Percentiles rank a stretch among this genome's conserved stretches.
phyloP scores from a whole-genome alignment of 2,888 invertebrate species.

The Apamea crenata region DNA sequence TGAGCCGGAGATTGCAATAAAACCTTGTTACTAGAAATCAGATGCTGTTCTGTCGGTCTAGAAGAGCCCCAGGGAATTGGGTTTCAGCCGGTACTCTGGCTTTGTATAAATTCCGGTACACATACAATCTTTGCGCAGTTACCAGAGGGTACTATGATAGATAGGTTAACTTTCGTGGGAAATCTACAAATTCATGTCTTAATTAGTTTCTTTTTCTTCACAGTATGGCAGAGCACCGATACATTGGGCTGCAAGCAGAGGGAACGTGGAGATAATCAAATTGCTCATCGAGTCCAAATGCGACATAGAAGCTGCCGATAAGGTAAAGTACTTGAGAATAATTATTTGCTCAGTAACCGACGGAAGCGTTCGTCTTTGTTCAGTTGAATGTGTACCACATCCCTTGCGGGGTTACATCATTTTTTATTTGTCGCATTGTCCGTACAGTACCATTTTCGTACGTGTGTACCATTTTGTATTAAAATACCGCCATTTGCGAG shows the following conservation, averaged over 20 bases:
- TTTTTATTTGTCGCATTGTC: slow-evolving; percentile 11
- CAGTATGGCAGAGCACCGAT: slow-evolving; percentile 94
- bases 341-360: slow-evolving; percentile 16
- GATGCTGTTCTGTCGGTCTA: not conserved
- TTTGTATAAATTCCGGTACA: not conserved
- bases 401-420: slow-evolving; percentile 6
- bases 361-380: slow-evolving; percentile 18
- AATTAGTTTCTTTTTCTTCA: slow-evolving; percentile 55
- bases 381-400: slow-evolving; percentile 10
- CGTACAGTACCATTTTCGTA: not conserved
- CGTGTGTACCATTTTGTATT: not conserved
- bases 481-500: not conserved
- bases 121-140: not conserved
- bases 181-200: not conserved
- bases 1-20: slow-evolving; percentile 36
- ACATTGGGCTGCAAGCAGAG: slow-evolving; percentile 94
- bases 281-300: slow-evolving; percentile 93
- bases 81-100: not conserved
- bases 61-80: not conserved
- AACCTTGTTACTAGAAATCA: slow-evolving; percentile 36
- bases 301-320: slow-evolving; percentile 93
- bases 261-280: slow-evolving; percentile 93
- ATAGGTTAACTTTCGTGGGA: not conserved
- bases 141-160: not conserved
- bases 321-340: slow-evolving; percentile 85